Percentiles rank a stretch among this genome's conserved stretches.
Conservation (phyloP, 2,797 vertebrate genomes). For the Molossus alvarezi region DNA sequence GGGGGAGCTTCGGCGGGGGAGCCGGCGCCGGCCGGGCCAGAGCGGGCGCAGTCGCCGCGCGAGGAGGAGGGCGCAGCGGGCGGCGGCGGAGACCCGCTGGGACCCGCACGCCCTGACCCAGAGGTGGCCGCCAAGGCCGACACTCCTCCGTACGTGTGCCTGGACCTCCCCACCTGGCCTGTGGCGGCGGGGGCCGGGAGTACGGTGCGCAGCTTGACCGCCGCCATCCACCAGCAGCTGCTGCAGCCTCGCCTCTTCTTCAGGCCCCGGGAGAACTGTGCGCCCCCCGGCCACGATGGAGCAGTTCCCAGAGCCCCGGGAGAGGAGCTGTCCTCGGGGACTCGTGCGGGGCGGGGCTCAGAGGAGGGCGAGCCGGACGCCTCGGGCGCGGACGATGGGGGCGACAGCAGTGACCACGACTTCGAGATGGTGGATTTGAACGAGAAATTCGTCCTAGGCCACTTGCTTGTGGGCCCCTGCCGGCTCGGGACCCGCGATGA, state of each 20-base stretch:
- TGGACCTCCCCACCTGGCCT: conserved; percentile 70
- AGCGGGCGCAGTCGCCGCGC: not conserved
- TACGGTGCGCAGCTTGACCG: conserved; percentile 79
- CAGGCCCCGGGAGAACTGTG: conserved; percentile 45
- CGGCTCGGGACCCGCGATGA: conserved; percentile 59
- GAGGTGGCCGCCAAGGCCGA: conserved; percentile 29
- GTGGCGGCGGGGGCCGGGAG: conserved; percentile 54
- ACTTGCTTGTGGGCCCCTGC: conserved; percentile 90
- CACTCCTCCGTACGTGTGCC: not conserved
- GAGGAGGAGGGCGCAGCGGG: not conserved
- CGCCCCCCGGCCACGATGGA: not conserved
- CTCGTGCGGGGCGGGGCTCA: not conserved
- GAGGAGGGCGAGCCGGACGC: conserved; percentile 78
- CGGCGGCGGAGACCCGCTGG: not conserved
- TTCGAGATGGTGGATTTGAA: conserved; percentile 93
- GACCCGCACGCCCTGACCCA: rapidly evolving
- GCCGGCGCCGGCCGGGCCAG: conserved; percentile 46
- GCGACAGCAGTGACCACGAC: conserved; percentile 91
- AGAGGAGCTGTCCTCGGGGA: conserved; percentile 16
- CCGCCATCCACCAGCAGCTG: conserved; percentile 83
- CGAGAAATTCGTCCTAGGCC: conserved; percentile 92
- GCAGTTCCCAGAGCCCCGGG: not conserved
- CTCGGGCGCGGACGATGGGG: conserved; percentile 70
- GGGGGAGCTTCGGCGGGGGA: conserved; percentile 30
- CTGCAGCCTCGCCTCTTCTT: conserved; percentile 81